Base-by-base conservation (phyloP, 2,888 invertebrate species). In the Plemyria rubiginata region DNA sequence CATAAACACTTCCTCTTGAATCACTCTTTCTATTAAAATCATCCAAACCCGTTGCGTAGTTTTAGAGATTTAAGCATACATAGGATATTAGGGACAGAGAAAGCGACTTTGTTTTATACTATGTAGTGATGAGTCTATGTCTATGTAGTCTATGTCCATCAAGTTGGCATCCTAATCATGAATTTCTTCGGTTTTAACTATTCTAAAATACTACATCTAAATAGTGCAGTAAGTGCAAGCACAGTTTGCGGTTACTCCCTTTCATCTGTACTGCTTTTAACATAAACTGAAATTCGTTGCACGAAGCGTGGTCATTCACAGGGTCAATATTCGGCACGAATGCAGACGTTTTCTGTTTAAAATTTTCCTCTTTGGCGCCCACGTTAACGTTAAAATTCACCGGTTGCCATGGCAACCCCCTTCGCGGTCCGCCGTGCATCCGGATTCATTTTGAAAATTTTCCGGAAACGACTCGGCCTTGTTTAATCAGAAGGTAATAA, bases 371-470 rank as follows among this genome's bases (percentile, higher is more conserved):
- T 60, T 65, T 57, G 57, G 54, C 46, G 52, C 52, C 53, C 77
- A 86, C 87, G 86, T 85, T 81, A 73, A 79, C 81, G 84, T 86
- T 87, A 87, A 81, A 87, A 86, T 80, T 85, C 81, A 71, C 77
- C 73, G 73, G 91, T 92, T 79, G 69, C 84, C 86, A 90, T 90
- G 72, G 90, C 84, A 91, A 91, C 91, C 70, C 91, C 92, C 90
- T 84, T 75, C 82, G 85, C 68, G 85, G 85, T 82, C 79, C 79
- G 73, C 77, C 81, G 76, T 82, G 79, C 84, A 80, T 80, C 82
- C 82, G 78, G 85, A 78, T 80, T 81, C 85, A 85, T 88, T 90
- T 86, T 81, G 80, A 80, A 88, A 88, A 85, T 86, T 86, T 85
- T 78, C 79, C 79, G 73, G 80, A 82, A 79, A 78, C 70, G 74